A percentile compares a stretch with the other conserved stretches of the same genome.
These are phyloP conservation scores for Endotricha flammealis DNA, from an alignment of 2,888 invertebrate genomes.

Conservation along the genomic window DNA sequence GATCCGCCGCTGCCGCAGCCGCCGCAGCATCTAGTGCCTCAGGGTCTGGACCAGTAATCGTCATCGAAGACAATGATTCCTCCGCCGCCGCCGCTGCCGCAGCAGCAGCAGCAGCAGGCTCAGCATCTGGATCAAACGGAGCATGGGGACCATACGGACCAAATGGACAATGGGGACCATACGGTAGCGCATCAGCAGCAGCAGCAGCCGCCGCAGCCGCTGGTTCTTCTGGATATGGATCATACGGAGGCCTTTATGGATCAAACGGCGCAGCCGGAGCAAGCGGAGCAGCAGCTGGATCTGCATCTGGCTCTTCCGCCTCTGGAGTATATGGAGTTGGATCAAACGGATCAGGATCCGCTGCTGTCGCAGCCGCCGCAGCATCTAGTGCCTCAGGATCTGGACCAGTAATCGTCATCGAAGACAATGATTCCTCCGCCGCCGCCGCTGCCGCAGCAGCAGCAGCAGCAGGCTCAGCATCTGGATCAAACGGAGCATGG, in stretches of 20 bases:
- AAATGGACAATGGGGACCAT: not conserved
- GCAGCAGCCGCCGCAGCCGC: not conserved
- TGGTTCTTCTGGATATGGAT: constrained; percentile 10
- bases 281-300: constrained; percentile 8
- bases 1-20: constrained; percentile 14
- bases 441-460: not conserved
- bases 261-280: constrained; percentile 1
- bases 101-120: constrained; percentile 2
- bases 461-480: not conserved
- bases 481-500: constrained; percentile 10
- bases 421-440: constrained; percentile 1
- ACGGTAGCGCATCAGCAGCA: not conserved
- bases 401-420: constrained; percentile 15
- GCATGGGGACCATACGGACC: constrained; percentile 6
- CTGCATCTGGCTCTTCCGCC: constrained; percentile 14
- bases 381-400: constrained; percentile 7
- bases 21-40: constrained; percentile 1
- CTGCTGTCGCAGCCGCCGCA: constrained; percentile 15
- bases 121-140: constrained; percentile 13
- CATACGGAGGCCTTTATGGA: constrained; percentile 7
- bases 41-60: constrained; percentile 1
- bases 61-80: constrained; percentile 5
- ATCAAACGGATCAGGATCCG: constrained; percentile 10
- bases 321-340: constrained; percentile 3
- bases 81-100: constrained; percentile 11